A percentile compares a stretch with the other conserved stretches of the same genome.
Evolutionary conservation across 92 coral and sea anemone species (phyloP).

Genomic region (Desmophyllum pertusum): DNA sequence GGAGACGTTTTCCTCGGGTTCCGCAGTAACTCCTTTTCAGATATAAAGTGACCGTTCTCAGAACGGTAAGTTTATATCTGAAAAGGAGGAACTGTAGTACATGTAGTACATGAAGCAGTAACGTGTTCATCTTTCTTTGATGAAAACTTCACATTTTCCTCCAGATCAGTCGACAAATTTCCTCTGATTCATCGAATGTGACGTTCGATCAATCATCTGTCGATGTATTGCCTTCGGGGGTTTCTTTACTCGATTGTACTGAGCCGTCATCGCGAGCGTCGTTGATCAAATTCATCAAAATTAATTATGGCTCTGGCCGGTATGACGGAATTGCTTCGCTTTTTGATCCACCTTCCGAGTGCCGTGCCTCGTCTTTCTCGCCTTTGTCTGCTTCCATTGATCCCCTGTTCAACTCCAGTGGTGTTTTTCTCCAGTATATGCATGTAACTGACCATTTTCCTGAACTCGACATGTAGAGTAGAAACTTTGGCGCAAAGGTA

Average conservation of each 20-base stretch:
- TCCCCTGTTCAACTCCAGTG: not conserved
- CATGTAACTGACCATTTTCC: not conserved
- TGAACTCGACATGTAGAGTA: too few species aligned
- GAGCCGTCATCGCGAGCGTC: not conserved
- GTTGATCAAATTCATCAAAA: not conserved
- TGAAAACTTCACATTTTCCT: not conserved
- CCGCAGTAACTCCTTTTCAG: too few species aligned
- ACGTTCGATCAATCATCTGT: too few species aligned
- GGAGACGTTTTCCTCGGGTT: too few species aligned
- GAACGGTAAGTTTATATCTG: too few species aligned
- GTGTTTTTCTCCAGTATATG: not conserved
- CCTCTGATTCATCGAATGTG: too few species aligned
- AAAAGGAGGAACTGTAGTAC: too few species aligned
- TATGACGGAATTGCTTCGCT: conserved; percentile 1
- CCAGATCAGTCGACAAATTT: too few species aligned
- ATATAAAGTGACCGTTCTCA: too few species aligned
- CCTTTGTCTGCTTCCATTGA: too few species aligned
- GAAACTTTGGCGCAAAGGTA: not conserved
- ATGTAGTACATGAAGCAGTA: too few species aligned
- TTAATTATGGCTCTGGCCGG: conserved; percentile 40
- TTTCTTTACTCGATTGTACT: not conserved
- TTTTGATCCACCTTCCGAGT: conserved; percentile 29
- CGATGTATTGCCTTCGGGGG: too few species aligned
- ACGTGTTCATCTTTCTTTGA: not conserved
- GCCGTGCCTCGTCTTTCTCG: conserved; percentile 10